Percentiles rank a stretch among this genome's conserved stretches.
Evolutionary conservation across 2,797 vertebrate genomes (phyloP).

Genomic region (Pangasius krempfi): DNA sequence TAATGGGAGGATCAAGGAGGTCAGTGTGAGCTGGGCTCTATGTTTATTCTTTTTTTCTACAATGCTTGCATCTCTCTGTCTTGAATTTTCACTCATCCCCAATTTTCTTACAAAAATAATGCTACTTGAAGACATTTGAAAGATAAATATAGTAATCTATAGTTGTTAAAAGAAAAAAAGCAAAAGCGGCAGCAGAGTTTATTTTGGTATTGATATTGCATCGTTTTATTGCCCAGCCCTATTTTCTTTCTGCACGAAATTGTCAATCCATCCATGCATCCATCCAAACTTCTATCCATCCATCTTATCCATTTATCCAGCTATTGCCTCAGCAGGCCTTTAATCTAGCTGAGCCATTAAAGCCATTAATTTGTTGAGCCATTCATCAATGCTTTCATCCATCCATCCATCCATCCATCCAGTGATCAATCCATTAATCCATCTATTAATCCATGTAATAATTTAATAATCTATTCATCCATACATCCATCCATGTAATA

Average conservation of each 20-base stretch:
- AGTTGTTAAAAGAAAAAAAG: background rate
- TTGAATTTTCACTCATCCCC: background rate
- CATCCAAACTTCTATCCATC: too few relatives aligned
- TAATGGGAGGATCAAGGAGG: background rate
- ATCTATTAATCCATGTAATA: background rate
- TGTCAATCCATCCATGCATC: background rate
- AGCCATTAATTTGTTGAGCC: background rate
- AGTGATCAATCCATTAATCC: background rate
- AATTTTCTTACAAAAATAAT: background rate
- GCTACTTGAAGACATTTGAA: background rate
- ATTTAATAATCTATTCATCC: background rate
- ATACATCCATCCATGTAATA: background rate
- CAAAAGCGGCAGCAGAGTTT: background rate
- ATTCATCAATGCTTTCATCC: background rate
- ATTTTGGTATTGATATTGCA: background rate
- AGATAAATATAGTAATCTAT: background rate
- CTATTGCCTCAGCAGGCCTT: background rate
- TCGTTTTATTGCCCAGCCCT: background rate
- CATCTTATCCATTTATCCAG: background rate
- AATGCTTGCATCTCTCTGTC: background rate
- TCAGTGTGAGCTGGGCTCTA: background rate
- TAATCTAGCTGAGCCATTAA: background rate
- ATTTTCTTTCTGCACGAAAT: background rate
- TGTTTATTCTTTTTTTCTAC: background rate
- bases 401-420: background rate